phyloP scores from a whole-genome alignment of 2,797 vertebrate species.

The Aerospiza tachiro region DNA sequence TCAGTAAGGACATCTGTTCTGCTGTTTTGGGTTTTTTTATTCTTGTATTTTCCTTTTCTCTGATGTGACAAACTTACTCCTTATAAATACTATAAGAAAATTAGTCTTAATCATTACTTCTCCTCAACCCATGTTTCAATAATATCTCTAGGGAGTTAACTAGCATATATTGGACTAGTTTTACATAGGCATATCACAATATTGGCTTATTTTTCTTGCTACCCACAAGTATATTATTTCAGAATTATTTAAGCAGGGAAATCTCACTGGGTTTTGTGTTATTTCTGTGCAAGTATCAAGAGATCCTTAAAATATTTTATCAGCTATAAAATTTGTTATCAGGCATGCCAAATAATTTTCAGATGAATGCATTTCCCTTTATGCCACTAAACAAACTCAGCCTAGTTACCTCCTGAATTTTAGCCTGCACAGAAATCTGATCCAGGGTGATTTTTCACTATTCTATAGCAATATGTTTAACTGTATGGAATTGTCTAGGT shows the following conservation, averaged over 20 bases:
- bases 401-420: neutral
- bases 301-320: conserved; percentile 4
- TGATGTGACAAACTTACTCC: neutral
- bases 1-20: neutral
- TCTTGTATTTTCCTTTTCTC: neutral
- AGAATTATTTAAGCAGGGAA: neutral
- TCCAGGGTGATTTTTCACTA: neutral
- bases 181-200: neutral
- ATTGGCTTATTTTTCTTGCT: conserved; percentile 1
- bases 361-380: neutral
- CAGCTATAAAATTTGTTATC: neutral
- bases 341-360: neutral
- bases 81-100: neutral
- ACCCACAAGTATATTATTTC: neutral
- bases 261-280: neutral
- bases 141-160: conserved; percentile 7
- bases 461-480: neutral
- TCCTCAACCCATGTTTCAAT: neutral
- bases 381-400: neutral
- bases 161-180: neutral
- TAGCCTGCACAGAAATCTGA: neutral
- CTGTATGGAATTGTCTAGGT: neutral
- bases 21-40: neutral
- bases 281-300: conserved; percentile 6
- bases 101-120: neutral